Evolutionary conservation across 2,797 vertebrate genomes (phyloP), one percentile per base, ranked within the genome.

Genomic region (Squalus acanthias): DNA sequence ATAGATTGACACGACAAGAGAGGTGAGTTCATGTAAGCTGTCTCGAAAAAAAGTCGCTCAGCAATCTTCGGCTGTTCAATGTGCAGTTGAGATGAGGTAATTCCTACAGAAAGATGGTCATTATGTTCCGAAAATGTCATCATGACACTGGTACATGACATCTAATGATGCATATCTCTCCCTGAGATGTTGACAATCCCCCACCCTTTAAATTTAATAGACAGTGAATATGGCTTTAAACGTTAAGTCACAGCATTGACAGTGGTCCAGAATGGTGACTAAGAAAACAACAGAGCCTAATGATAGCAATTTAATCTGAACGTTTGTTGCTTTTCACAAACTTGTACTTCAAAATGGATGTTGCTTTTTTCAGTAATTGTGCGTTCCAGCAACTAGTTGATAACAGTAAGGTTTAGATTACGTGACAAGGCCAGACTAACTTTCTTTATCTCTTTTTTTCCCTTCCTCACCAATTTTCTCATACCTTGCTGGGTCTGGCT

Each of bases 71-170:
- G 65, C 65, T 15, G 17, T 63, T 92, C 60, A 65, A 9, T 20
- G 17, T 33, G n/a, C 60, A 39, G 33, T 3, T 92, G n/a, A 92
- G 13, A 57, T 74, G 9, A 50, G 26, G 39, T 33, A 72, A 53
- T 50, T 69, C 91, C 20, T 39, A 50, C 46, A 4, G 26, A 6
- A 74, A 57, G 53, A 95, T 95, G 46, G 69, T 72, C 26, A 53
- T 95, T 72, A 53, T 95, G 69, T 72, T 65, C 39, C 57, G 69
- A 29, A 72, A 70, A 33, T 95, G 94, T 95, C 13, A 95, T 46
- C 24, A 29, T 95, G 94, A 9, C 46, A 29, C 24, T 74, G 24
- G 26, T 26, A 65, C 69, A 53, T 53, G 39, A 53, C 46, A 95
- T 74, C 22, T 50, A 5, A 95, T 94, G 92, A 94, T 70, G 22